Evolutionary conservation across 2,888 invertebrate species (phyloP).

Genomic region (Ischnura elegans): DNA sequence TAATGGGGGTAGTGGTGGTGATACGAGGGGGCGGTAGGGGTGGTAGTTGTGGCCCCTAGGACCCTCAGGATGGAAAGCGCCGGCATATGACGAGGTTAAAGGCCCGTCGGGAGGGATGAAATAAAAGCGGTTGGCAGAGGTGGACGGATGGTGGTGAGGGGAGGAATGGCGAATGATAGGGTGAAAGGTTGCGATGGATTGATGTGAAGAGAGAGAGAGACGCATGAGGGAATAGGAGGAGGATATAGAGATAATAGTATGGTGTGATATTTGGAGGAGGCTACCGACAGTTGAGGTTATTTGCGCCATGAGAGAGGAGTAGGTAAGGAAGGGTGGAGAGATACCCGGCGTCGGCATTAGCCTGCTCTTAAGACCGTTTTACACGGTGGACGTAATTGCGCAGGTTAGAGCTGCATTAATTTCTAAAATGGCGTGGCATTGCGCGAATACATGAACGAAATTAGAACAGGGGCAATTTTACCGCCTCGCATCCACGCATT

Average conservation of each 20-base stretch:
- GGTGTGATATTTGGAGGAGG: too few relatives aligned
- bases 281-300: too few relatives aligned
- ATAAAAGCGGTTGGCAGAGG: slow-evolving; percentile 32
- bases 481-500: too few relatives aligned
- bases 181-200: slow-evolving; percentile 31
- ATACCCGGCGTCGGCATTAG: too few relatives aligned
- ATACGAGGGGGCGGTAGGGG: not conserved
- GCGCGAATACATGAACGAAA: too few relatives aligned
- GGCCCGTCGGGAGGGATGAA: slow-evolving; percentile 45
- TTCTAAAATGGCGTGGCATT: too few relatives aligned
- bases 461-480: too few relatives aligned
- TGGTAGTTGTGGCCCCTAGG: not conserved
- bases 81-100: slow-evolving; percentile 58
- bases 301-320: too few relatives aligned
- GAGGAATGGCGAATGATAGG: not conserved
- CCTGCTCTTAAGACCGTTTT: too few relatives aligned
- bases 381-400: too few relatives aligned
- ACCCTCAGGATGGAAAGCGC: slow-evolving; percentile 40
- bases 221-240: not conserved
- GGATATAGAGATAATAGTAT: not conserved
- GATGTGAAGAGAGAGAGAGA: slow-evolving; percentile 30
- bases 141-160: not conserved
- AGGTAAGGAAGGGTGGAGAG: too few relatives aligned
- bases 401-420: too few relatives aligned
- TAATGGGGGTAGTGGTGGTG: not conserved